A percentile compares a stretch with the other conserved stretches of the same genome.
Conservation (phyloP, 2,113 vertebrate genomes). For the Smithornis capensis region DNA sequence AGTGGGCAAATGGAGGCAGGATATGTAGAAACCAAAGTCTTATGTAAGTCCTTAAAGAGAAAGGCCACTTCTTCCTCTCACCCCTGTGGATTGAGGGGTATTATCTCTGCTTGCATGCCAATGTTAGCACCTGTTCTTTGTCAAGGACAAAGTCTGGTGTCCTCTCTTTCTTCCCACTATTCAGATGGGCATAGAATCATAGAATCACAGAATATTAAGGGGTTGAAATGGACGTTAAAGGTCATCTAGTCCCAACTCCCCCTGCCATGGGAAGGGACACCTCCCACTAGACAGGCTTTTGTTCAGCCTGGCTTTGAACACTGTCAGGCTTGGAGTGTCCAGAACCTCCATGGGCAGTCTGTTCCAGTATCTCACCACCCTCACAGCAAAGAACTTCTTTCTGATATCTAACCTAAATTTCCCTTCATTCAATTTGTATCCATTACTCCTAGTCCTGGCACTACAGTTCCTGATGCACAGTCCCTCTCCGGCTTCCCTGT, state of each 20-base stretch:
- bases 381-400: not conserved
- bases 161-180: not conserved
- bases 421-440: not conserved
- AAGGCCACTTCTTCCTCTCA: not conserved
- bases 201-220: not conserved
- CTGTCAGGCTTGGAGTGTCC: not conserved
- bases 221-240: not conserved
- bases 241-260: not conserved
- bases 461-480: not conserved
- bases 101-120: not conserved
- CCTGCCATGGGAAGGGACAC: not conserved
- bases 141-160: not conserved
- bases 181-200: not conserved
- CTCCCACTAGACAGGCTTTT: not conserved
- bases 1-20: not conserved
- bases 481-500: not conserved
- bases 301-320: not conserved
- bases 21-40: not conserved
- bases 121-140: not conserved
- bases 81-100: not conserved
- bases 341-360: not conserved
- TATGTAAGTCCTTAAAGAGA: not conserved
- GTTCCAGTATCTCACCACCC: not conserved
- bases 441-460: not conserved
- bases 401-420: not conserved